phyloP scores from a whole-genome alignment of 2,888 invertebrate genomes.

The Nephrotoma appendiculata region DNA sequence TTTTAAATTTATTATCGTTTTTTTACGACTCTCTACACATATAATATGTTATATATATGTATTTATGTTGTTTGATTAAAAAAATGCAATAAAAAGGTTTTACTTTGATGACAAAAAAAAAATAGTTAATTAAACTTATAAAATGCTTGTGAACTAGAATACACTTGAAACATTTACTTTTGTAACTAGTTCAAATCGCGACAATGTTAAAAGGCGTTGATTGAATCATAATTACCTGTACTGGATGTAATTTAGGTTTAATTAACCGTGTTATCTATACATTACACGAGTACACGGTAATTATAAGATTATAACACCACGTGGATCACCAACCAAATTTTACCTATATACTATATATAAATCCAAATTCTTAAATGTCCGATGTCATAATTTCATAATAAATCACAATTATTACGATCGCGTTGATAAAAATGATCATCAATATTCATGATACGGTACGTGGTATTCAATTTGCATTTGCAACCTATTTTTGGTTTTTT shows the following conservation, averaged over 20 bases:
- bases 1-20: not conserved
- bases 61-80: not conserved
- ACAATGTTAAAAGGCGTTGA: not conserved
- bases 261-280: not conserved
- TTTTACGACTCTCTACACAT: not conserved
- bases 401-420: not conserved
- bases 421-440: not conserved
- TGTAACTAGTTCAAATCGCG: not conserved
- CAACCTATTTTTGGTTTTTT: not conserved
- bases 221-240: not conserved
- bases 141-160: not conserved
- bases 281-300: not conserved
- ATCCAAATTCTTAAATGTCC: not conserved
- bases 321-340: not conserved
- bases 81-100: not conserved
- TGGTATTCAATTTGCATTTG: not conserved
- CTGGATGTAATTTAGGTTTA: not conserved
- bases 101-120: not conserved
- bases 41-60: not conserved
- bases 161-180: not conserved
- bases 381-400: not conserved
- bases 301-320: not conserved
- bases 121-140: not conserved
- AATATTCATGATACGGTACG: not conserved
- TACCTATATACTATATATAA: not conserved